Base-by-base conservation (phyloP, 2,113 vertebrate genomes). In the Dissostichus mawsoni region DNA sequence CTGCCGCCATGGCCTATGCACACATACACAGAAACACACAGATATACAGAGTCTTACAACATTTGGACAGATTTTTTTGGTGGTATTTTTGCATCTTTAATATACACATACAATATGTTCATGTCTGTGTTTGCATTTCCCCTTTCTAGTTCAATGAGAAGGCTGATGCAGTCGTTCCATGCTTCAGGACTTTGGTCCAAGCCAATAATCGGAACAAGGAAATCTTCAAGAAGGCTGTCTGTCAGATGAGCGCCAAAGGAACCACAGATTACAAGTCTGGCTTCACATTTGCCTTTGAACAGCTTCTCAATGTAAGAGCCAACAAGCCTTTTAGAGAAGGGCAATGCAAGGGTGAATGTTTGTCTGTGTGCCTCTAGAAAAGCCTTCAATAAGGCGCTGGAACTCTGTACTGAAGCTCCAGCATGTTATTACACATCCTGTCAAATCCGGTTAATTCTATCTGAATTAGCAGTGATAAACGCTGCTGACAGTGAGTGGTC, bases 261-360 rank as follows among this genome's bases (percentile, higher is more conserved):
- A 98, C 97, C 0, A 99, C 98, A 0, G 98, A 98, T 94, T 99
- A 99, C 95, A 99, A 99, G 92, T 96, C 98, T n/a, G 98, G 98
- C 90, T 99, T 99, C 85, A 96, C 98, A 67, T 99, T 98, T 0
- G 98, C 98, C 92, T 99, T 99, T 62, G 96, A 98, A 88, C 98
- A 99, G 94, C 97, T 99, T 88, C 96, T 99, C 87, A 99, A 99
- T 0, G 98, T 99, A 95, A 99, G 97, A 84, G 56, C 66, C 74
- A 53, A 29, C 33, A 33, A 52, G 29, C 56, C 33, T 77, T 80
- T 80, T 2, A 20, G 29, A 47, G 61, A 63, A n/a, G 59, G 66
- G 44, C 9, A 14, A 45, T 48, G 29, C 56, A 36, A 45, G 25
- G 52, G 47, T 9, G 47, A 36, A 47, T 76, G 76, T 73, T 78